A percentile compares a stretch with the other conserved stretches of the same genome.
Conservation (phyloP, 1,140 invertebrate species). For the Coenobita brevimanus region DNA sequence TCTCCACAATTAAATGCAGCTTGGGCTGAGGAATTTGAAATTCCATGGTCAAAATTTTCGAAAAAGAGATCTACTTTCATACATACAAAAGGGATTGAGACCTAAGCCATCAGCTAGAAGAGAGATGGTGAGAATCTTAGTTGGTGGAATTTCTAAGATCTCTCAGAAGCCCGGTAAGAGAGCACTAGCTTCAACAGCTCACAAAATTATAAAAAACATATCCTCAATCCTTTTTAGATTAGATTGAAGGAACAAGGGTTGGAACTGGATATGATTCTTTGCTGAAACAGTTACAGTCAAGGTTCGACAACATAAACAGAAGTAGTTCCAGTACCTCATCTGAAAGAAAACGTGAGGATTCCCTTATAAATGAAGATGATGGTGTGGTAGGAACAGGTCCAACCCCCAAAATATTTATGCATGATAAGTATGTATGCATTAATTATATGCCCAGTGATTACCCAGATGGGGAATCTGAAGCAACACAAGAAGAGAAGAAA, state of each 20-base stretch:
- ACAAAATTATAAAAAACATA: too few species aligned
- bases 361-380: neutral
- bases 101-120: too few species aligned
- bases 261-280: too few species aligned
- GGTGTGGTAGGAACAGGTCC: neutral
- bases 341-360: neutral
- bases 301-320: conserved; percentile 18
- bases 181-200: too few species aligned
- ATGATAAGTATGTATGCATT: neutral
- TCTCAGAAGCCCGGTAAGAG: too few species aligned
- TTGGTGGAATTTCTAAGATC: too few species aligned
- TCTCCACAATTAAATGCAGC: neutral
- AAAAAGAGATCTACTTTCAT: neutral
- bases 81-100: conserved; percentile 3
- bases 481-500: conserved; percentile 4
- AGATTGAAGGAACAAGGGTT: too few species aligned
- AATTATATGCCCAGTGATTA: neutral
- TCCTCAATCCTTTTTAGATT: too few species aligned
- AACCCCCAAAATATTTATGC: neutral
- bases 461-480: neutral
- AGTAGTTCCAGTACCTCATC: neutral
- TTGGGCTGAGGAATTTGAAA: neutral
- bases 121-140: too few species aligned
- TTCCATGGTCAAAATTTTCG: conserved; percentile 5
- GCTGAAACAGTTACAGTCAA: conserved; percentile 13